Evolutionary conservation across 30 jellyfish, hydroid and myxozoan genomes (phyloP).

Genomic region (Hydractinia echinata): DNA sequence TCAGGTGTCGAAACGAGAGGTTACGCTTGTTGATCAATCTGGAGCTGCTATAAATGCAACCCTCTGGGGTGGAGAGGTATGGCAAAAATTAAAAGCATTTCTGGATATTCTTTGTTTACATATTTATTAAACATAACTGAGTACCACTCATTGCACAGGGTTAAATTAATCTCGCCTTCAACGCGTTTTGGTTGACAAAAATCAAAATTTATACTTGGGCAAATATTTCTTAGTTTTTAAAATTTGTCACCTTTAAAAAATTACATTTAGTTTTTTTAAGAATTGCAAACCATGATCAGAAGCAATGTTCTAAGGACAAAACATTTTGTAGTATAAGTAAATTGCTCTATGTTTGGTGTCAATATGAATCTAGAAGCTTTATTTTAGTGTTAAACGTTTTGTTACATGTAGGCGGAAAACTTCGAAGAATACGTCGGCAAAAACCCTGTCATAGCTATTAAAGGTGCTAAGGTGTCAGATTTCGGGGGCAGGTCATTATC

Average conservation of each 20-base stretch:
- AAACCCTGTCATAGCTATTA: conserved; percentile 86
- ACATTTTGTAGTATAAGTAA: no score
- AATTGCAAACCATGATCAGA: no score
- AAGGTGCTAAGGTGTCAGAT: conserved; percentile 98
- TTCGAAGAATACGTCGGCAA: conserved; percentile 59
- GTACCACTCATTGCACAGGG: no score
- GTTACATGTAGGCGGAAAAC: conserved; percentile 72
- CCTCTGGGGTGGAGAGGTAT: conserved; percentile 93
- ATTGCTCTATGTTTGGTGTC: not conserved
- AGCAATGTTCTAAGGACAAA: no score
- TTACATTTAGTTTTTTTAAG: no score
- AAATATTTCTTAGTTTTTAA: no score
- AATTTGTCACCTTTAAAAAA: no score
- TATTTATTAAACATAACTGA: no score
- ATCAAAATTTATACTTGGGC: no score
- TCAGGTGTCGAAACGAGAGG: conserved; percentile 89
- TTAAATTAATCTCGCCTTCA: no score
- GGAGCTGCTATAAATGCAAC: conserved; percentile 76
- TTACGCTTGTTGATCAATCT: conserved; percentile 80
- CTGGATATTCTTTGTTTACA: no score
- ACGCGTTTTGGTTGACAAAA: no score
- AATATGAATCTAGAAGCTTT: not conserved
- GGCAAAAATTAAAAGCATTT: not conserved
- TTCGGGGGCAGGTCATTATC: conserved; percentile 77
- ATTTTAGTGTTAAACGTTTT: not conserved